Evolutionary conservation across 2,888 invertebrate species (phyloP).

Genomic region (Hemithea aestivaria): DNA sequence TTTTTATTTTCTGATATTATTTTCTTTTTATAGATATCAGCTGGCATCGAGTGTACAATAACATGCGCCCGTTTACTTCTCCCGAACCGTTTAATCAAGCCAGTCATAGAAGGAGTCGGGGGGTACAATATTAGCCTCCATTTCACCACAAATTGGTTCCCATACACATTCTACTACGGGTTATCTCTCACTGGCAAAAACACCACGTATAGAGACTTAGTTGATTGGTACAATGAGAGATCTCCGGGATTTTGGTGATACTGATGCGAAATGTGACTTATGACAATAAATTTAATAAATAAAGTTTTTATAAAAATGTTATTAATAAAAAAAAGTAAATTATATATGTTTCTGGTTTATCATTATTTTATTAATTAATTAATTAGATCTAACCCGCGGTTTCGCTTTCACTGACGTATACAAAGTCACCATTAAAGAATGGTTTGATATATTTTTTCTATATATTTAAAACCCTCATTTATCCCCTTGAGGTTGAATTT

Average conservation of each 20-base stretch:
- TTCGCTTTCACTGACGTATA: too few species aligned
- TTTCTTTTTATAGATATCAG: conserved; percentile 48
- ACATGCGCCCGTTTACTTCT: conserved; percentile 50
- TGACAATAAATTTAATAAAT: too few species aligned
- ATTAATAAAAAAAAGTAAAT: too few species aligned
- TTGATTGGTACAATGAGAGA: conserved; percentile 42
- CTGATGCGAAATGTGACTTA: too few species aligned
- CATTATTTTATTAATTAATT: too few species aligned
- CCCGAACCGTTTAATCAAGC: conserved; percentile 48
- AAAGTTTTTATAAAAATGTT: too few species aligned
- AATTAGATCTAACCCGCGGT: too few species aligned
- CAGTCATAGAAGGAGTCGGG: conserved; percentile 50
- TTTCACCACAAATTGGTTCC: conserved; percentile 54
- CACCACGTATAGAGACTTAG: conserved; percentile 33
- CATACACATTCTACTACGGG: conserved; percentile 47
- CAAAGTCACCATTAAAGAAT: too few species aligned
- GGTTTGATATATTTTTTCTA: too few species aligned
- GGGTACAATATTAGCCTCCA: conserved; percentile 54
- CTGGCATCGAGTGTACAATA: conserved; percentile 58
- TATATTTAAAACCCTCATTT: too few species aligned
- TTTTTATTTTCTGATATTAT: background rate
- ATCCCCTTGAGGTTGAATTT: too few species aligned
- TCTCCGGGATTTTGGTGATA: conserved; percentile 41
- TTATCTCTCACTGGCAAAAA: conserved; percentile 53
- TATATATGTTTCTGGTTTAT: too few species aligned